Conservation (phyloP, 2,888 invertebrate species). For the Junonia oenone region DNA sequence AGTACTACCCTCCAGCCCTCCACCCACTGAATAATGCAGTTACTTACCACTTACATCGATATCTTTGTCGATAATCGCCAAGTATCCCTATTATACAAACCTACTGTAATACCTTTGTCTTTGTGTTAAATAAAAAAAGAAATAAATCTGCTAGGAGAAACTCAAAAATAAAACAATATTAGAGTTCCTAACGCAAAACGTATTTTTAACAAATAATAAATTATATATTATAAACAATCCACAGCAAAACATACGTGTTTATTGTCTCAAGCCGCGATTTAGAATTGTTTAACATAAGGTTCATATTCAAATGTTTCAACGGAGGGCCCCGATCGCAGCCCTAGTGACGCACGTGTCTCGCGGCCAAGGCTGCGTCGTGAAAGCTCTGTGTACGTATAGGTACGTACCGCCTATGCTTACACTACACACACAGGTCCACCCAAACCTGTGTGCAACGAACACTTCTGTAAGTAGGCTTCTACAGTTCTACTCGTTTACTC, state of each 20-base stretch:
- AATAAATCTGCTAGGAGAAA: neutral
- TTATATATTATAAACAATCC: neutral
- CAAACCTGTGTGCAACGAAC: constrained; percentile 14
- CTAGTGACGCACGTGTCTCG: constrained; percentile 73
- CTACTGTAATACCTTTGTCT: neutral
- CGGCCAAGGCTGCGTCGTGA: constrained; percentile 77
- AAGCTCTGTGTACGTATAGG: constrained; percentile 60
- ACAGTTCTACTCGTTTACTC: constrained; percentile 34
- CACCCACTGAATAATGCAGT: constrained; percentile 34
- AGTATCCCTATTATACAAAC: neutral
- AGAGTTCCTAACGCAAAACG: too few relatives aligned
- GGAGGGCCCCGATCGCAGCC: constrained; percentile 45
- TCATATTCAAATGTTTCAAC: constrained; percentile 17
- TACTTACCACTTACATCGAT: neutral
- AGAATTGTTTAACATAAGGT: neutral
- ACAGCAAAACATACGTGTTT: neutral
- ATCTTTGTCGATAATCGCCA: neutral
- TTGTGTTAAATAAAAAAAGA: too few relatives aligned
- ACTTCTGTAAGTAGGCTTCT: constrained; percentile 38
- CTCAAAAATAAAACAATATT: too few relatives aligned
- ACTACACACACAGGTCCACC: constrained; percentile 25
- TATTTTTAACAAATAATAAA: neutral
- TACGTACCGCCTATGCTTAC: constrained; percentile 35
- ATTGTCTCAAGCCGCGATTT: neutral
- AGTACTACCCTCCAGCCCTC: constrained; percentile 44